phyloP scores from a whole-genome alignment of 1,140 invertebrate genomes.

The Saccostrea cuccullata region DNA sequence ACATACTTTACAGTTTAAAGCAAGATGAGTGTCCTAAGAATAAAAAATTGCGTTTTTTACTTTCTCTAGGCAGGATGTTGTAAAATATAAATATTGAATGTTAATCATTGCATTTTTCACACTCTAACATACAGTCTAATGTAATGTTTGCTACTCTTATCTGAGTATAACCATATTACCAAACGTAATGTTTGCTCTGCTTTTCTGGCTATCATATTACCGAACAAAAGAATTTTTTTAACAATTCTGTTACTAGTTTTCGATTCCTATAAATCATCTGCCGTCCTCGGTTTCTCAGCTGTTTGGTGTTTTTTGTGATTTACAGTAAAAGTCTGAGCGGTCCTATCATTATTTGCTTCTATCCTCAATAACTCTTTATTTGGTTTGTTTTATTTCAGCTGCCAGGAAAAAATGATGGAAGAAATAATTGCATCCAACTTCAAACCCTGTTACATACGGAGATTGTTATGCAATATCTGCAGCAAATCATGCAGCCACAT shows the following conservation, averaged over 20 bases:
- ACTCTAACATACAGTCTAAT: too few relatives aligned
- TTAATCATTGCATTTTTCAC: too few relatives aligned
- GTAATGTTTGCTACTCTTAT: not conserved
- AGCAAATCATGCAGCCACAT: not conserved
- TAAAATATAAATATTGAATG: too few relatives aligned
- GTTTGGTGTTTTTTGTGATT: not conserved
- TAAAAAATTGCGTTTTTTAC: too few relatives aligned
- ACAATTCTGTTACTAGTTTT: not conserved
- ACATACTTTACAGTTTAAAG: too few relatives aligned
- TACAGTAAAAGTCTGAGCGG: not conserved
- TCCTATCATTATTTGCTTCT: not conserved
- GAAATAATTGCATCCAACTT: conserved; percentile 15
- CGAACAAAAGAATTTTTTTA: not conserved
- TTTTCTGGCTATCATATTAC: not conserved
- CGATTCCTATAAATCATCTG: not conserved
- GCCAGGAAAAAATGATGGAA: conserved; percentile 7
- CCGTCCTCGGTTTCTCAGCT: not conserved
- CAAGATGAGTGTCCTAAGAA: too few relatives aligned
- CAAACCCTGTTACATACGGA: conserved; percentile 9
- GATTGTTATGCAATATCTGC: conserved; percentile 8
- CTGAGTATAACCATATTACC: not conserved
- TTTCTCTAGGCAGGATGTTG: too few relatives aligned
- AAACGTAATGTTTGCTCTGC: too few relatives aligned
- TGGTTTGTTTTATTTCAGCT: conserved; percentile 15
- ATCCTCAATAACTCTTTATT: not conserved